These are phyloP conservation scores for Diglossa cyanea DNA, from an alignment of 2,797 vertebrate genomes.

Conservation along the genomic window DNA sequence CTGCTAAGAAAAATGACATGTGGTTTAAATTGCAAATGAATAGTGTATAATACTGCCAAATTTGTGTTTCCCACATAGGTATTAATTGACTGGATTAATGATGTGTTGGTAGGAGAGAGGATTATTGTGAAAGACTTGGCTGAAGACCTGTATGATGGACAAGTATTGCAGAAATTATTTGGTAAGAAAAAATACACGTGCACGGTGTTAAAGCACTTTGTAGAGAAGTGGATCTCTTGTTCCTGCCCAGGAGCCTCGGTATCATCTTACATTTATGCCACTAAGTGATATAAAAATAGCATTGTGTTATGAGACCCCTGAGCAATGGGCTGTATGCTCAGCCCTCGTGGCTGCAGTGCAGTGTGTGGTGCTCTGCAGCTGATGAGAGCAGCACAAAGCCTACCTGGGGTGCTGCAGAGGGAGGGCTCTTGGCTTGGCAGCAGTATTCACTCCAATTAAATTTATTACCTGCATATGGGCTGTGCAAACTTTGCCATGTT, in stretches of 20 bases:
- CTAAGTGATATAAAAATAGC: constrained; percentile 49
- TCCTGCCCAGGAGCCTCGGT: background rate
- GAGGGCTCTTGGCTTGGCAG: constrained; percentile 14
- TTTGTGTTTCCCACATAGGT: constrained; percentile 78
- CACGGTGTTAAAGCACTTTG: background rate
- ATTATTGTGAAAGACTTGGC: constrained; percentile 98
- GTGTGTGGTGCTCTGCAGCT: background rate
- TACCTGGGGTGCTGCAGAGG: constrained; percentile 16
- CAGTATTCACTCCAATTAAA: background rate
- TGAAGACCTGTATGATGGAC: constrained; percentile 96
- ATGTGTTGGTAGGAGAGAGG: constrained; percentile 93
- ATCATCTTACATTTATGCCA: constrained; percentile 38
- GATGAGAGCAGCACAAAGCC: constrained; percentile 16
- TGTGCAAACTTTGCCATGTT: background rate
- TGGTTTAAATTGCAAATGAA: constrained; percentile 49
- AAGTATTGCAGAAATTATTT: constrained; percentile 97
- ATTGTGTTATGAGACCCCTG: background rate
- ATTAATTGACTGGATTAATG: constrained; percentile 98
- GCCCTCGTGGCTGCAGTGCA: background rate
- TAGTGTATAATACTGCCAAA: constrained; percentile 51
- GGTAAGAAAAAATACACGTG: constrained; percentile 77
- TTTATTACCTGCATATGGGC: constrained; percentile 29
- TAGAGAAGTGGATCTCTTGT: constrained; percentile 19
- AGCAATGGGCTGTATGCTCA: background rate
- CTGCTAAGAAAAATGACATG: background rate